phyloP scores from a whole-genome alignment of 92 coral and sea anemone species.

The Muricea muricata region DNA sequence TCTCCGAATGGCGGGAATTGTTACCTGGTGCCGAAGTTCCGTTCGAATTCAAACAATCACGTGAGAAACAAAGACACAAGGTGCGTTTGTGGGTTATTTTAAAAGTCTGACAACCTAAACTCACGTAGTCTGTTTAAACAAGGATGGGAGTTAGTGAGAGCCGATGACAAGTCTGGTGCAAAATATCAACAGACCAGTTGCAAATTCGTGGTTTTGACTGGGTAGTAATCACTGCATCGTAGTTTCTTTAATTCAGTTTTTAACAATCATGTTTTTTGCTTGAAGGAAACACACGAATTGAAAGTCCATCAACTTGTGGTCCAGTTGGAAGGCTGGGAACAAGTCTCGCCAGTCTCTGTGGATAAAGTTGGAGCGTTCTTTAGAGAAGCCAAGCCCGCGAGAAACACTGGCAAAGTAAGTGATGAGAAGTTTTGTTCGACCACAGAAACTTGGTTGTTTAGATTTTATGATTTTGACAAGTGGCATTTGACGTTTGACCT shows the following conservation, averaged over 20 bases:
- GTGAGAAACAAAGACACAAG: slow-evolving; percentile 93
- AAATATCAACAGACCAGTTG: too few species aligned
- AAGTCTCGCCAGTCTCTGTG: slow-evolving; percentile 97
- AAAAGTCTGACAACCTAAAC: too few species aligned
- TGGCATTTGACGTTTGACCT: too few species aligned
- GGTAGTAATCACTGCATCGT: too few species aligned
- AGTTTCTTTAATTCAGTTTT: background rate
- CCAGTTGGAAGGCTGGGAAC: slow-evolving; percentile 92
- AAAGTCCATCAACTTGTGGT: slow-evolving; percentile 93
- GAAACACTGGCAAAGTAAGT: slow-evolving; percentile 63
- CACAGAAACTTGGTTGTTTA: too few species aligned
- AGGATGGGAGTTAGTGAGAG: too few species aligned
- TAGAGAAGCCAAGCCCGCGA: slow-evolving; percentile 77
- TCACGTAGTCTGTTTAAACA: too few species aligned
- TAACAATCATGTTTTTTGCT: background rate
- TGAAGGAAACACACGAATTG: slow-evolving; percentile 92
- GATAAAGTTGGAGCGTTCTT: slow-evolving; percentile 97
- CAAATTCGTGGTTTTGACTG: too few species aligned
- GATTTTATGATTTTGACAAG: too few species aligned
- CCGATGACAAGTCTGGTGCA: too few species aligned
- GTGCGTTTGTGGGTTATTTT: too few species aligned
- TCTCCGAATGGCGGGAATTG: slow-evolving; percentile 96
- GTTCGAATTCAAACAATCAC: slow-evolving; percentile 83
- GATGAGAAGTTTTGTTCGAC: background rate
- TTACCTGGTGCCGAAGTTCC: slow-evolving; percentile 81